A percentile compares a stretch with the other conserved stretches of the same genome.
These are phyloP conservation scores for Phodopus roborovskii DNA, from an alignment of 2,113 vertebrate species.

Conservation along the genomic window DNA sequence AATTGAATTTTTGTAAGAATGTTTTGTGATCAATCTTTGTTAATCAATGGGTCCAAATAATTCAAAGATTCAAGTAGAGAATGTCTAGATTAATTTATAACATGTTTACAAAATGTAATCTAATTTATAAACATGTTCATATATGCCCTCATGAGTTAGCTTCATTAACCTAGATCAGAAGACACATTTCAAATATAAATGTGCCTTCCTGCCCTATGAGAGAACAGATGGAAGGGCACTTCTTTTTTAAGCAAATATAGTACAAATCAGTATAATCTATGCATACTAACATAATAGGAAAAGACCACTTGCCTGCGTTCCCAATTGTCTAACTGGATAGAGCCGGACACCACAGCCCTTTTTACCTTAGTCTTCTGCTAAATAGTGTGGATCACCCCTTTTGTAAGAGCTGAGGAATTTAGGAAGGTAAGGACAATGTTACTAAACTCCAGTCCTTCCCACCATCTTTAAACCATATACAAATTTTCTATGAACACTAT, in stretches of 20 bases:
- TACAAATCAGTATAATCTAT: not conserved
- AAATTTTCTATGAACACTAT: not conserved
- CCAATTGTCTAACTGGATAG: not conserved
- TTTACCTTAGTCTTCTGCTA: not conserved
- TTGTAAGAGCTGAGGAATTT: not conserved
- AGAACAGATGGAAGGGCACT: fast-evolving
- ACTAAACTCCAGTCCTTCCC: not conserved
- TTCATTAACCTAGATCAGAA: not conserved
- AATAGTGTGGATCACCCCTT: not conserved
- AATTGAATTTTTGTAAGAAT: not conserved
- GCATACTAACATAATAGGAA: not conserved
- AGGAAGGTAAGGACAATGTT: not conserved
- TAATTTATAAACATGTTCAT: not conserved
- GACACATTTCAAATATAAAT: not conserved
- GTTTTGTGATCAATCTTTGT: not conserved
- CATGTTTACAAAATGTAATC: not conserved
- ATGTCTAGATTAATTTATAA: not conserved
- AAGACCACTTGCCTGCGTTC: not conserved
- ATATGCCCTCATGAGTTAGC: not conserved
- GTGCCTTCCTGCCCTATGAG: not conserved
- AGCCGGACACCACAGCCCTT: not conserved
- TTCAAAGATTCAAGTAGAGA: not conserved
- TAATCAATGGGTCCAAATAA: not conserved
- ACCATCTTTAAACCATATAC: not conserved
- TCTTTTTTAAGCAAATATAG: not conserved